Percentiles rank a stretch among this genome's conserved stretches.
These are phyloP conservation scores for Ifrita kowaldi DNA, from an alignment of 2,113 vertebrate species.

Conservation along the genomic window DNA sequence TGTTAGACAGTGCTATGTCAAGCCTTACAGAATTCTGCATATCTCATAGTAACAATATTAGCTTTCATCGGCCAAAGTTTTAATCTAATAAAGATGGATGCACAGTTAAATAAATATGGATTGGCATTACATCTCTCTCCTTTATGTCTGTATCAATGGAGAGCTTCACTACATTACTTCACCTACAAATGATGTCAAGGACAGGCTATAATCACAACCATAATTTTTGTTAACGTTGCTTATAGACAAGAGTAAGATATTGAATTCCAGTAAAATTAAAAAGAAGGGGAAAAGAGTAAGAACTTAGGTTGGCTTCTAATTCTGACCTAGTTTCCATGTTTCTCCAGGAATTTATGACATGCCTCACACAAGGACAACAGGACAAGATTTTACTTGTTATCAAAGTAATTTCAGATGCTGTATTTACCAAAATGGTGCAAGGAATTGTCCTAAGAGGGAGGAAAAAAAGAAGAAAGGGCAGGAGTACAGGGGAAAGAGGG, in stretches of 20 bases:
- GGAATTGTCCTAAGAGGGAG: not conserved
- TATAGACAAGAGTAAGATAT: not conserved
- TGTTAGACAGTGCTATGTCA: not conserved
- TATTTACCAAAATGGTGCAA: not conserved
- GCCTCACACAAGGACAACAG: not conserved
- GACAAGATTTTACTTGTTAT: not conserved
- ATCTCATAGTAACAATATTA: not conserved
- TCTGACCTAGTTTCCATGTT: not conserved
- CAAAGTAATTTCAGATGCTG: not conserved
- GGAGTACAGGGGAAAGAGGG: not conserved
- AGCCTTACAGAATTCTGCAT: not conserved
- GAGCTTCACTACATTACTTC: not conserved
- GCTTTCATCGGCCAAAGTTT: not conserved
- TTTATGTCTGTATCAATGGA: not conserved
- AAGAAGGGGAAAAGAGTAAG: not conserved
- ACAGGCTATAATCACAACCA: not conserved
- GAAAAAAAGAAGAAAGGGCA: not conserved
- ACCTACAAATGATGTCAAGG: not conserved
- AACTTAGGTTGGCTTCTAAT: not conserved
- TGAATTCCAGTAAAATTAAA: not conserved
- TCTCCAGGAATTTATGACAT: not conserved
- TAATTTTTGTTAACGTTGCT: not conserved
- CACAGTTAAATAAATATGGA: not conserved
- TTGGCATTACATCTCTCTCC: not conserved
- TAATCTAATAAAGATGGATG: not conserved